Evolutionary conservation across 2,113 vertebrate species (phyloP), one percentile per base, ranked within the genome.

Genomic region (Rhinolophus sinicus): DNA sequence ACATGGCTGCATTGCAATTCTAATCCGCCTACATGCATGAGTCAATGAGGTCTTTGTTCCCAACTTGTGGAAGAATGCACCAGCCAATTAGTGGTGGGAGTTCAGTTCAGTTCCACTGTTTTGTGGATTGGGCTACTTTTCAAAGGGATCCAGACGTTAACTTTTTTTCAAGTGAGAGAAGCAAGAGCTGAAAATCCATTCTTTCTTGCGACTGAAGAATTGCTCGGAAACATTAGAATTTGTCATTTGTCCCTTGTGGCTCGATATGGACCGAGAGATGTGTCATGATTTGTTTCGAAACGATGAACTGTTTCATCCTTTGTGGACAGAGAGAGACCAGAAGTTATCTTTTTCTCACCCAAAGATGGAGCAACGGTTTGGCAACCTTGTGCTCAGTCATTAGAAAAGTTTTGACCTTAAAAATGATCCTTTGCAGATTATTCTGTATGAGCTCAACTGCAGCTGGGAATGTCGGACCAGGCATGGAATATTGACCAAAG

Each of bases 21-120:
- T 1, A 83, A 97, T 96, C 98, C 97, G 69, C 99, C 99, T 98
- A 98, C 99, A 38, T 69, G 0, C 77, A 8, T 16, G 96, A 99
- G 98, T 99, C 99, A 99, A 99, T 99, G 98, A 98, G 69, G 92
- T 97, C 98, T 99, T 99, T 99, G 99, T 99, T 99, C 64, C 0
- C 97, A 72, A 88, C 95, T 4, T 87, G 76, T 93, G 94, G 97
- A 99, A 99, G 99, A 99, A 99, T 99, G 99, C 69, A 97, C 98
- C 99, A 99, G 97, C 98, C 99, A 99, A 98, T 98, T 98, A 98
- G 98, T 97, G 93, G 98, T 98, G 99, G 98, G 99, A 98, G 98
- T 98, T 98, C 35, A 96, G 98, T 98, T 98, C 98, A 97, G 50
- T 97, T 90, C 96, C 97, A 98, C 95, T 54, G 24, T 3, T 38